A percentile compares a stretch with the other conserved stretches of the same genome.
These are phyloP conservation scores for Eueides isabella DNA, from an alignment of 1,140 invertebrate species.

Conservation along the genomic window DNA sequence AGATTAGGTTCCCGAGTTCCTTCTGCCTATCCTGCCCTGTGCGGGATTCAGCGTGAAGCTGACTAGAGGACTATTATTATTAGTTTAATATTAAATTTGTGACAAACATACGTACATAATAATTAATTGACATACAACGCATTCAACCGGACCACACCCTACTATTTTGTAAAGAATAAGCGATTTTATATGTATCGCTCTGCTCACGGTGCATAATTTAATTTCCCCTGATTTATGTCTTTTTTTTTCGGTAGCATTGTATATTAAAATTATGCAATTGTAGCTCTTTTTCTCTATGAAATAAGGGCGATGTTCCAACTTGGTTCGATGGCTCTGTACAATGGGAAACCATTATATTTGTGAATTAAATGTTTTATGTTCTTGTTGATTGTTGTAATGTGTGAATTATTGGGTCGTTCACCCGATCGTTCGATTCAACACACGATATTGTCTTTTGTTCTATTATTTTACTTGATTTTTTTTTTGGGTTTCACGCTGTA, in stretches of 20 bases:
- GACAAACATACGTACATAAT: neutral
- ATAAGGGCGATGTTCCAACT: conserved; percentile 8
- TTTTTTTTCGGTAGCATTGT: conserved; percentile 34
- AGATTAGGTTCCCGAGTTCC: too few relatives aligned
- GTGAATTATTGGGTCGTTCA: conserved; percentile 31
- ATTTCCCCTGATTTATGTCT: conserved; percentile 53
- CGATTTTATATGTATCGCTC: conserved; percentile 28
- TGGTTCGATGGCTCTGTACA: neutral
- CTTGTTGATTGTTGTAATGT: conserved; percentile 28
- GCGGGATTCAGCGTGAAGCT: too few relatives aligned
- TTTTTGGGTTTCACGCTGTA: too few relatives aligned
- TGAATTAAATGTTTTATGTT: conserved; percentile 29
- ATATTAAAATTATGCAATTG: neutral
- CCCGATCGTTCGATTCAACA: conserved; percentile 13
- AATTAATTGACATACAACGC: neutral
- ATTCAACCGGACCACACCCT: neutral
- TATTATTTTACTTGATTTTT: neutral
- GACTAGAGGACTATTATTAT: neutral
- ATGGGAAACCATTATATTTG: conserved; percentile 29
- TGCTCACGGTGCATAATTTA: conserved; percentile 52
- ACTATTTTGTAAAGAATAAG: conserved; percentile 18
- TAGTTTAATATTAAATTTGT: neutral
- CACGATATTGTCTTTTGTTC: conserved; percentile 3
- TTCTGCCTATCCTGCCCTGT: too few relatives aligned
- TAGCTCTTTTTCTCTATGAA: neutral